Base-by-base conservation (phyloP, 1,140 invertebrate species). In the Apis laboriosa region DNA sequence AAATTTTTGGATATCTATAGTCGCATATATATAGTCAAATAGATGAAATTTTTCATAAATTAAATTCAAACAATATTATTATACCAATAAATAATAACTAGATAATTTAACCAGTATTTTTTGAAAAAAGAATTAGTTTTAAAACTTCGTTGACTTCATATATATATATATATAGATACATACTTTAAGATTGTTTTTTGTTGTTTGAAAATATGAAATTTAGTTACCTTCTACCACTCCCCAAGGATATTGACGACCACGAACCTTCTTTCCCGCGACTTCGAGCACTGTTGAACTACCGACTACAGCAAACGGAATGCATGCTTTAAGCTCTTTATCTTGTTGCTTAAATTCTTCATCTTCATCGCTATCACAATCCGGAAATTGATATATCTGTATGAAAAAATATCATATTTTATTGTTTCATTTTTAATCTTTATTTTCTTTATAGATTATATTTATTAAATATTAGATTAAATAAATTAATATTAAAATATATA, bases 221-320 rank as follows among this genome's bases (percentile, higher is more conserved):
- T 82, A 77, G 13, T 78, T 76, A 97, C 97, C 97, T 95, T 99
- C 99, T 5, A 99, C 99, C 61, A 99, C 97, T 24, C 99, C 99
- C 99, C 99, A 99, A 0, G 99, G 98, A 94, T 99, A 99, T 91
- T 99, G 97, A 9, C 99, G 95, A 15, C 98, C 98, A 79, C 98
- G 95, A 55, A 98, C 96, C 92, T 97, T 97, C 88, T 96, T 96
- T 1, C 98, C 98, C n/a, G 97, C 97, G 3, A 98, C 96, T 92
- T 99, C 98, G 15, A 99, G 95, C n/a, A 99, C 97, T 24, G 97
- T 97, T 81, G 99, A 99, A 88, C 98, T 99, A 1, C 98, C 98
- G 55, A 99, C 97, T 0, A 99, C 98, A 1, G 99, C 99, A 93
- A 99, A 99, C 0, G 99, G 99, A 60, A 99, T 96, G 34, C 97